Percentiles rank a stretch among this genome's conserved stretches.
Evolutionary conservation across 2,888 invertebrate genomes (phyloP).

Genomic region (Clivina fossor): DNA sequence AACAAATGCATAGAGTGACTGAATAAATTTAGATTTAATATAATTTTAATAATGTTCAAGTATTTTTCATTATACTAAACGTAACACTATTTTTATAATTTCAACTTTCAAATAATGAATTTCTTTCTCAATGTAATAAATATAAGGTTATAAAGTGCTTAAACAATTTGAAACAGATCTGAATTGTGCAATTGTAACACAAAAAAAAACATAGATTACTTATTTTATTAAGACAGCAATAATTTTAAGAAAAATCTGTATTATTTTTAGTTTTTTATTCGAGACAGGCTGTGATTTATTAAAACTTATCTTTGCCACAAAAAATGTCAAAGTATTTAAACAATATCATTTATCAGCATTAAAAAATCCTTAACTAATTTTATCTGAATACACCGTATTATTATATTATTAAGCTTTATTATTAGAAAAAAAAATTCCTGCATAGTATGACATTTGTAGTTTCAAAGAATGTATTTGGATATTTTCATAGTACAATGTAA

Average conservation of each 20-base stretch:
- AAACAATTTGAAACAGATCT: conserved; percentile 17
- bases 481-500: no score
- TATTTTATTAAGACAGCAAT: conserved; percentile 23
- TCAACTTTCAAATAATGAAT: conserved; percentile 3
- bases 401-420: no score
- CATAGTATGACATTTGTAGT: no score
- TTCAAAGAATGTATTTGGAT: not conserved
- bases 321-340: conserved; percentile 30
- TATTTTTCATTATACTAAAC: conserved; percentile 16
- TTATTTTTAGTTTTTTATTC: conserved; percentile 14
- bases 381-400: conserved; percentile 3
- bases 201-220: no score
- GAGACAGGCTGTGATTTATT: conserved; percentile 26
- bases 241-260: not conserved
- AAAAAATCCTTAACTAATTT: conserved; percentile 19
- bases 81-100: conserved; percentile 19
- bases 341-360: conserved; percentile 16
- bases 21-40: conserved; percentile 36
- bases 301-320: conserved; percentile 18
- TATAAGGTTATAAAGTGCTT: conserved; percentile 19
- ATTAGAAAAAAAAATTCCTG: no score
- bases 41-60: conserved; percentile 2
- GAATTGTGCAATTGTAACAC: no score
- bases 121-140: conserved; percentile 8
- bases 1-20: conserved; percentile 40